Evolutionary conservation across 2,797 vertebrate species (phyloP), one percentile per base, ranked within the genome.

Genomic region (Balearica regulorum): DNA sequence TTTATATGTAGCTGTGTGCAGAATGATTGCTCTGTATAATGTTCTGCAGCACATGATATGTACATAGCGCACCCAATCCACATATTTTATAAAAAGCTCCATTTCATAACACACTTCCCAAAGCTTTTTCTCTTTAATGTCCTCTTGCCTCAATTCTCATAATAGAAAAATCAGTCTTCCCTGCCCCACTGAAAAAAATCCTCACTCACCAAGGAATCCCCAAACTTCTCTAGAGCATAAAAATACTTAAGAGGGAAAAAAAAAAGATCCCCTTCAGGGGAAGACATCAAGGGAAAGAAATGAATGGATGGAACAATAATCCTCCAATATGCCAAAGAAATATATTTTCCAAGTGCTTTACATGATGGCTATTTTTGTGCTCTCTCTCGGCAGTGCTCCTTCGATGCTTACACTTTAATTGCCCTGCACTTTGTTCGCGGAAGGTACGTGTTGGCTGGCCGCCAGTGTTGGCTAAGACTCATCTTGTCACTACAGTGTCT

Each of bases 401-500:
- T 90, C 22, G 1, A 75, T 12, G 43, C 94, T 87, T 84, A 82
- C 82, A 64, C 96, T 97, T 98, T 98, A 98, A 98, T 98, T 98
- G 95, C 87, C 96, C 94, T 92, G 94, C 96, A 98, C 97, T 98
- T 98, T 98, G 97, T 97, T 98, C 48, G 0, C 10, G 39, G 93
- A 98, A 98, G 97, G 98, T 98, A 95, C 91, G 94, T 20, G 31
- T 81, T 98, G 98, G 98, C 97, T 97, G 79, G 55, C 15, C 0
- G 97, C 98, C 98, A 98, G 89, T 0, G 61, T 81, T 97, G 96
- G 97, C 97, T 97, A 94, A 97, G 95, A 84, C 81, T 97, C 90
- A 21, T 97, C 98, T 97, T 98, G 97, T 98, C 97, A 97, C 97
- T 96, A 84, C 95, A 91, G 97, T 95, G 94, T 97, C 97, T 98